These are phyloP conservation scores for Sebastes jordani DNA, from an alignment of 2,797 vertebrate genomes.

Conservation along the genomic window DNA sequence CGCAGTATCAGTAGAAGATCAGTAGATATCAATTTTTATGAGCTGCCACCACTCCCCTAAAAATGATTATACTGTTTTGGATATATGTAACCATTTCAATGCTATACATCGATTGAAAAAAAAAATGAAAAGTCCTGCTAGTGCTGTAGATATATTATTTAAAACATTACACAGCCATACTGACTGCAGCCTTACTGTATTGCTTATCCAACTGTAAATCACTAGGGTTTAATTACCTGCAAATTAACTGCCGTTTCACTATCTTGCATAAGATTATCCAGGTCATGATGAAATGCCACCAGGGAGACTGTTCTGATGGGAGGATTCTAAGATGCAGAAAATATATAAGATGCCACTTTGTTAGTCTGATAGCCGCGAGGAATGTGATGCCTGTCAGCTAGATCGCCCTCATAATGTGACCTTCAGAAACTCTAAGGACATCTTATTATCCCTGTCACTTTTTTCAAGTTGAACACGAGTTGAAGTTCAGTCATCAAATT, in stretches of 20 bases:
- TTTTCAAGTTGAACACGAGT: constrained; percentile 34
- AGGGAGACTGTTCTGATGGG: constrained; percentile 77
- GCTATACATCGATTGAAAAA: neutral
- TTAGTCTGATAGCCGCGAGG: constrained; percentile 68
- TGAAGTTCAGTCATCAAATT: constrained; percentile 44
- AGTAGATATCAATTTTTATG: neutral
- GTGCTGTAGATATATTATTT: constrained; percentile 8
- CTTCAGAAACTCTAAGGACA: constrained; percentile 61
- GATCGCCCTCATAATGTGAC: constrained; percentile 51
- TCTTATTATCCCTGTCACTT: constrained; percentile 62
- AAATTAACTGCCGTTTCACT: constrained; percentile 85
- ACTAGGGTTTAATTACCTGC: constrained; percentile 90
- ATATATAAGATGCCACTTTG: constrained; percentile 65
- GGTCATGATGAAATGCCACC: constrained; percentile 87
- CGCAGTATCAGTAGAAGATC: neutral
- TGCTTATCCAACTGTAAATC: constrained; percentile 82
- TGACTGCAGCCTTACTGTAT: constrained; percentile 55
- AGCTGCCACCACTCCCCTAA: neutral
- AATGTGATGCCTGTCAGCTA: constrained; percentile 70
- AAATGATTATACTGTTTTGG: neutral
- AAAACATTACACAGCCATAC: constrained; percentile 27
- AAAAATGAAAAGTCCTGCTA: neutral
- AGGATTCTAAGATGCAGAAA: constrained; percentile 74
- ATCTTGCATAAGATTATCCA: constrained; percentile 91
- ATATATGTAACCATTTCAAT: neutral